Evolutionary conservation across 1,140 invertebrate species (phyloP).

Genomic region (Trichomalopsis sarcophagae): DNA sequence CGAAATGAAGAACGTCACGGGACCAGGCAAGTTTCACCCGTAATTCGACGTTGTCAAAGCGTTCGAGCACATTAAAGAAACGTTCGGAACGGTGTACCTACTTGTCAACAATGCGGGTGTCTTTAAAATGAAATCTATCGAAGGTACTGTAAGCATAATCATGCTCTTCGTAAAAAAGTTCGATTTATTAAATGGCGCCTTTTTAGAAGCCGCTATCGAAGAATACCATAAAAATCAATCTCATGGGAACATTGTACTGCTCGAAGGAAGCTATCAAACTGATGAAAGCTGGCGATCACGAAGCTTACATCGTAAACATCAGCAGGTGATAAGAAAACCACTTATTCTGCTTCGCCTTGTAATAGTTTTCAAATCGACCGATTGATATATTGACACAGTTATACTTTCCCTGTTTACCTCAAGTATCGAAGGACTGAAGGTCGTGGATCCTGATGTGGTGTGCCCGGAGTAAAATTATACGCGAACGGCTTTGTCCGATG

Average conservation of each 20-base stretch:
- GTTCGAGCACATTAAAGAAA: constrained; percentile 77
- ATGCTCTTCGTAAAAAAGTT: no score
- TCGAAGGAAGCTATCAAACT: constrained; percentile 76
- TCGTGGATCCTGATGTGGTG: background rate
- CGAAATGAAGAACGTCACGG: constrained; percentile 54
- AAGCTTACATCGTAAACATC: constrained; percentile 82
- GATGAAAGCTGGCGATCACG: constrained; percentile 77
- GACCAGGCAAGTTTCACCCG: constrained; percentile 64
- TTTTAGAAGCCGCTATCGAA: background rate
- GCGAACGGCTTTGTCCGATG: constrained; percentile 77
- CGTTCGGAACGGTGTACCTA: constrained; percentile 78
- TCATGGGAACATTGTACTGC: constrained; percentile 76
- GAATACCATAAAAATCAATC: constrained; percentile 70
- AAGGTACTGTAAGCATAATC: constrained; percentile 14
- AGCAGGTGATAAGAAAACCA: constrained; percentile 73
- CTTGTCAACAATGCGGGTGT: constrained; percentile 83
- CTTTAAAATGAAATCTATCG: constrained; percentile 47
- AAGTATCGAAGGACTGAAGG: background rate
- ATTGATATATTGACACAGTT: no score
- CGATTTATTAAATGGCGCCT: no score
- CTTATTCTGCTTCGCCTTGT: no score
- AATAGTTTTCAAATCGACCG: no score
- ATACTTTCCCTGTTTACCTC: no score
- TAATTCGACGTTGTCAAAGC: constrained; percentile 75
- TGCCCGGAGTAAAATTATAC: constrained; percentile 26